Percentiles rank a stretch among this genome's conserved stretches.
Evolutionary conservation across 2,888 invertebrate species (phyloP).

Genomic region (Apeira syringaria): DNA sequence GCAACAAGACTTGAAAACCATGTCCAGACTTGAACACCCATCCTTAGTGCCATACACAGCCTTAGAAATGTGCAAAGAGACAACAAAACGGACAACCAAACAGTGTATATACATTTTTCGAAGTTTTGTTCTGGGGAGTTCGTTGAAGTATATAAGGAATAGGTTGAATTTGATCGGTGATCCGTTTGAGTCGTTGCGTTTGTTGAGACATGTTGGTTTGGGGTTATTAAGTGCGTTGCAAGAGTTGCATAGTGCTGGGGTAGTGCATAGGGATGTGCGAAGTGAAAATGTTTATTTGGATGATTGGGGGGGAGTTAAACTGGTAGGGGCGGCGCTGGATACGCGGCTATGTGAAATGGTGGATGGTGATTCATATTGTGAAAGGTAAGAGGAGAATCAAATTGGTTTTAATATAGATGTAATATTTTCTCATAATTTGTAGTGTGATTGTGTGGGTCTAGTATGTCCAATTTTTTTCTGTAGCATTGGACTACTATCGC

Average conservation of each 20-base stretch:
- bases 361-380: slow-evolving; percentile 63
- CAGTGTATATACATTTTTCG: slow-evolving; percentile 87
- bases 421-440: too few species aligned
- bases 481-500: too few species aligned
- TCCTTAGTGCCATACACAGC: slow-evolving; percentile 91
- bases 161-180: slow-evolving; percentile 51
- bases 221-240: slow-evolving; percentile 90
- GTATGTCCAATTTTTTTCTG: too few species aligned
- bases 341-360: slow-evolving; percentile 85
- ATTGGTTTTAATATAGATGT: too few species aligned
- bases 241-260: slow-evolving; percentile 91
- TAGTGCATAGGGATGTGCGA: slow-evolving; percentile 92
- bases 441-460: too few species aligned
- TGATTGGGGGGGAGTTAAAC: slow-evolving; percentile 81
- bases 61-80: slow-evolving; percentile 86
- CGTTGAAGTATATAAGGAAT: slow-evolving; percentile 54
- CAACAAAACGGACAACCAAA: slow-evolving; percentile 50
- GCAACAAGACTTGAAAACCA: slow-evolving; percentile 90
- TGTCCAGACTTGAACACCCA: slow-evolving; percentile 87
- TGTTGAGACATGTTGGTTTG: slow-evolving; percentile 86
- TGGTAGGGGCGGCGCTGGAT: slow-evolving; percentile 89
- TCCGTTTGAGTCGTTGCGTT: slow-evolving; percentile 52
- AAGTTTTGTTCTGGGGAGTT: slow-evolving; percentile 84
- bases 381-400: slow-evolving; percentile 52
- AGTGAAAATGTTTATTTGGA: slow-evolving; percentile 90